These are phyloP conservation scores for Chelonia mydas DNA, from an alignment of 2,797 vertebrate genomes.

Conservation along the genomic window DNA sequence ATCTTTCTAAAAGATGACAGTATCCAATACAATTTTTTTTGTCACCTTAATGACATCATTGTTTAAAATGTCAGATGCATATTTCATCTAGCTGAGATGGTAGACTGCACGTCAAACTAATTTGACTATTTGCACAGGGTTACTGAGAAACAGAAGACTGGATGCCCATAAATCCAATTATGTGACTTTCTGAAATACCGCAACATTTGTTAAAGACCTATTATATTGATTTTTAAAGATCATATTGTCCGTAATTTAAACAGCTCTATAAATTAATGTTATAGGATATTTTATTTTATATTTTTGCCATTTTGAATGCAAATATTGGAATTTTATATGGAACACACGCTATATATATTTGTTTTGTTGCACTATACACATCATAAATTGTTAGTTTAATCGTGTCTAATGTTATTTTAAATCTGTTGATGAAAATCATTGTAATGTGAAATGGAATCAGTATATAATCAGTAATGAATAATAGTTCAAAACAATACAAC, in stretches of 20 bases:
- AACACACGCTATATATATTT: background rate
- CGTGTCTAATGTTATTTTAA: background rate
- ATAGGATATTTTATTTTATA: background rate
- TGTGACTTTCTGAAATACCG: slow-evolving; percentile 16
- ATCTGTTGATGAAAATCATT: background rate
- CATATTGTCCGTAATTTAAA: background rate
- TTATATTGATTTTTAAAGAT: background rate
- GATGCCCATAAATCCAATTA: slow-evolving; percentile 37
- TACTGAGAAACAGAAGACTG: slow-evolving; percentile 1
- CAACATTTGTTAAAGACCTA: background rate
- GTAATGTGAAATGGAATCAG: background rate
- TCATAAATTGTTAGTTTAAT: background rate
- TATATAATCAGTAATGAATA: background rate
- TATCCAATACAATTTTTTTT: slow-evolving; percentile 28
- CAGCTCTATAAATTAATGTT: background rate
- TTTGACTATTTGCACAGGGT: slow-evolving; percentile 6
- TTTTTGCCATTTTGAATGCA: background rate
- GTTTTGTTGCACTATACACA: background rate
- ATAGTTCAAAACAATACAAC: background rate
- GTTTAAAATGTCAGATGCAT: background rate
- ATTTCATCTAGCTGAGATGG: background rate
- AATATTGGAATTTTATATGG: background rate
- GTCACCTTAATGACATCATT: slow-evolving; percentile 36
- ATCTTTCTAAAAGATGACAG: slow-evolving; percentile 15
- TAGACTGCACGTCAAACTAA: background rate